These are phyloP conservation scores for Catharus ustulatus DNA, from an alignment of 2,797 vertebrate genomes.

Conservation along the genomic window DNA sequence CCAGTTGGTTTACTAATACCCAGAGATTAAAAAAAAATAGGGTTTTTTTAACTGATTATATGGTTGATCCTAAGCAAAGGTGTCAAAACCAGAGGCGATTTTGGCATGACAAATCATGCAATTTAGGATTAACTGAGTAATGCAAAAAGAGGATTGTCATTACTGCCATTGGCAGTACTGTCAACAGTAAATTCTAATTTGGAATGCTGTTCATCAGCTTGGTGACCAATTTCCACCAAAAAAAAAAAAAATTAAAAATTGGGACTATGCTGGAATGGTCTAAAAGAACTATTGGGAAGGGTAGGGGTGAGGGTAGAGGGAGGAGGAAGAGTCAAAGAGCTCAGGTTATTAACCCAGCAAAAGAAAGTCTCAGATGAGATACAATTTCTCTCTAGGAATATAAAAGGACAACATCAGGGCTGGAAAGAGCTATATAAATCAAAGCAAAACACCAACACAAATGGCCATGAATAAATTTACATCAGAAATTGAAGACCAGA, in stretches of 20 bases:
- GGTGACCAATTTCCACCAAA: not conserved
- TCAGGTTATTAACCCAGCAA: not conserved
- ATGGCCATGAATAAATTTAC: conserved; percentile 20
- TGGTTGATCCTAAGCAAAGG: not conserved
- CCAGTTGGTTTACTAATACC: not conserved
- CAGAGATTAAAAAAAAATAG: not conserved
- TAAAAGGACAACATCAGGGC: not conserved
- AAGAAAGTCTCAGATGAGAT: not conserved
- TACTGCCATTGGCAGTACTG: not conserved
- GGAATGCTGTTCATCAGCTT: not conserved
- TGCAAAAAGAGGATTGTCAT: not conserved
- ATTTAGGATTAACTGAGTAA: not conserved
- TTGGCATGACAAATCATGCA: not conserved
- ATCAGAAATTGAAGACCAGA: not conserved
- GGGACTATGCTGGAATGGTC: not conserved
- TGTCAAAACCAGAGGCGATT: not conserved
- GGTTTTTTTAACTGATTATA: not conserved
- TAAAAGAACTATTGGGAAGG: not conserved
- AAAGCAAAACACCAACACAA: conserved; percentile 9
- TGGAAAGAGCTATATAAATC: not conserved
- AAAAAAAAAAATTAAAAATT: not conserved
- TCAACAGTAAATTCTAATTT: not conserved
- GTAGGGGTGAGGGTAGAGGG: accelerated
- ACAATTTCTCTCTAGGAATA: not conserved
- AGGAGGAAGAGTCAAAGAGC: not conserved